A percentile compares a stretch with the other conserved stretches of the same genome.
Evolutionary conservation across 2,888 invertebrate genomes (phyloP).

Genomic region (Hydrotaea cyrtoneurina): DNA sequence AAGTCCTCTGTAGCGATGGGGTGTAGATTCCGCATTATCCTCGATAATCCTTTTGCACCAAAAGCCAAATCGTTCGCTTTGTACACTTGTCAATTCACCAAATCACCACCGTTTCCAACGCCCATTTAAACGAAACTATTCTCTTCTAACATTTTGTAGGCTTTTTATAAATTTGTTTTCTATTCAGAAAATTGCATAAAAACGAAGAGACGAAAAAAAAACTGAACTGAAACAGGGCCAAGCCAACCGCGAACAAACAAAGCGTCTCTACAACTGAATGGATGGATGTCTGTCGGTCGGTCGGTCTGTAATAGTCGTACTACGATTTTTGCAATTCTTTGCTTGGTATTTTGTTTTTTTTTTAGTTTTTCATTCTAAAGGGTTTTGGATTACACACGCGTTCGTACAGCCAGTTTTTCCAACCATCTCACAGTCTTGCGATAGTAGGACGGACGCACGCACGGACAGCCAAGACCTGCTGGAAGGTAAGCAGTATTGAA

Average conservation of each 20-base stretch:
- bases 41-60: conserved; percentile 14
- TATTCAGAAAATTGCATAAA: conserved; percentile 44
- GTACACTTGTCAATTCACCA: conserved; percentile 21
- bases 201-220: conserved; percentile 22
- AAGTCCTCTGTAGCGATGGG: background rate
- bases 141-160: conserved; percentile 62
- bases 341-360: conserved; percentile 33
- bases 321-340: conserved; percentile 40
- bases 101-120: conserved; percentile 64
- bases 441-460: background rate
- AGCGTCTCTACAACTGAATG: conserved; percentile 42
- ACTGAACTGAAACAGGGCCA: conserved; percentile 55
- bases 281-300: background rate
- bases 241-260: conserved; percentile 67
- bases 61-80: background rate
- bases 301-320: background rate
- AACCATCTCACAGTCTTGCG: background rate
- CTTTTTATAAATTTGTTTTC: conserved; percentile 64
- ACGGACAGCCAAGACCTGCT: background rate
- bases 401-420: background rate
- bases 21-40: conserved; percentile 13
- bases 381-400: conserved; percentile 74
- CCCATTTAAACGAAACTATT: conserved; percentile 63
- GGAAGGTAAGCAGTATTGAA: background rate
- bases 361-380: conserved; percentile 42